These are phyloP conservation scores for Venustaconcha ellipsiformis DNA, from an alignment of 1,140 invertebrate species.

Conservation along the genomic window DNA sequence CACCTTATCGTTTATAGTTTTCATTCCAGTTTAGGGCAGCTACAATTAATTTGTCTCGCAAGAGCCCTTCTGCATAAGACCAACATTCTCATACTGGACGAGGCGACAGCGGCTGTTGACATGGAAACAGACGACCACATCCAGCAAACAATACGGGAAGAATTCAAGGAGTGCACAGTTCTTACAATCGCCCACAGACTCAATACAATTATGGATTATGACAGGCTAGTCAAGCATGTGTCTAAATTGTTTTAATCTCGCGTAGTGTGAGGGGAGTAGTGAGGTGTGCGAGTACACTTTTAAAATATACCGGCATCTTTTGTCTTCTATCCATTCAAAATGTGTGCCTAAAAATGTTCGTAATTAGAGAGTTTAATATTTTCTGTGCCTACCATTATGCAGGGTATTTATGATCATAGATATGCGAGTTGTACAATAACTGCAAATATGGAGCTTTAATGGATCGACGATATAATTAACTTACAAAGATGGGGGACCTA, in stretches of 20 bases:
- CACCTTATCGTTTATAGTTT: neutral
- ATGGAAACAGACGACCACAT: constrained; percentile 65
- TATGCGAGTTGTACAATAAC: no score
- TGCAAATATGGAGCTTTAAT: no score
- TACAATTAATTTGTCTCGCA: constrained; percentile 66
- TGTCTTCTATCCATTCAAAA: no score
- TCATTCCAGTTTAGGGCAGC: constrained; percentile 70
- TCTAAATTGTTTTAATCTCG: neutral
- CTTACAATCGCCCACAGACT: constrained; percentile 69
- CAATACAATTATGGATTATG: constrained; percentile 68
- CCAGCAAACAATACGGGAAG: constrained; percentile 60
- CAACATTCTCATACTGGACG: constrained; percentile 81
- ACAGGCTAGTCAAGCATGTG: constrained; percentile 19
- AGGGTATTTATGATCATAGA: no score
- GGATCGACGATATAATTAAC: no score
- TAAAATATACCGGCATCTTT: no score
- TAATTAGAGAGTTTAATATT: no score
- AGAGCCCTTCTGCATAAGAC: constrained; percentile 71
- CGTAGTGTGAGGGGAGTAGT: no score
- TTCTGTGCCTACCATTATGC: no score
- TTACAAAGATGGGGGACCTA: no score
- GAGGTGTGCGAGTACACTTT: no score
- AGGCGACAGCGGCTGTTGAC: constrained; percentile 66
- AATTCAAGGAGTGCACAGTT: constrained; percentile 64
- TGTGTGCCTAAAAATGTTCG: no score